A percentile compares a stretch with the other conserved stretches of the same genome.
Evolutionary conservation across 2,113 vertebrate species (phyloP).

Genomic region (Tragulus kanchil): DNA sequence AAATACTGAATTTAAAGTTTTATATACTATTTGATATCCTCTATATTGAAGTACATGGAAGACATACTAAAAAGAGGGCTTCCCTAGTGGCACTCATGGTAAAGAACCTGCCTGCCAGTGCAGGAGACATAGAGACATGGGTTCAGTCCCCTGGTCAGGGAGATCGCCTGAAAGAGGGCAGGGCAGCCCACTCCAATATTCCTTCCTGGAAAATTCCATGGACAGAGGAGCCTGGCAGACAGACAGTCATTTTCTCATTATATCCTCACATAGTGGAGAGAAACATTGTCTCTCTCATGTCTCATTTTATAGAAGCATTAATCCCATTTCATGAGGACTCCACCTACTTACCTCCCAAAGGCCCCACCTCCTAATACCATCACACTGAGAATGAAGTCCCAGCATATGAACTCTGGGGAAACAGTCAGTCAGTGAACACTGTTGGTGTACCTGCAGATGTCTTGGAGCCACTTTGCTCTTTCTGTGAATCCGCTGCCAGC

Average conservation of each 20-base stretch:
- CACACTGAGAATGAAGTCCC: neutral
- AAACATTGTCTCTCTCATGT: neutral
- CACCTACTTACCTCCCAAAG: neutral
- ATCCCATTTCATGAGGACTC: neutral
- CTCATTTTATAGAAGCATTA: neutral
- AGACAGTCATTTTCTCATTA: neutral
- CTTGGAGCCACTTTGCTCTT: neutral
- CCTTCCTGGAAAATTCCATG: no score
- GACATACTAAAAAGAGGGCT: neutral
- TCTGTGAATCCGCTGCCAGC: neutral
- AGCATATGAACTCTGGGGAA: neutral
- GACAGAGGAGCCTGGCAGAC: no score
- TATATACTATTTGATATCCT: neutral
- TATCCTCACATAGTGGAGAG: neutral
- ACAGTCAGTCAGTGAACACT: neutral
- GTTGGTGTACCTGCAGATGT: neutral
- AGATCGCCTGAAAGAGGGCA: no score
- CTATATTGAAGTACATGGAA: neutral
- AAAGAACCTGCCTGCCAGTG: no score
- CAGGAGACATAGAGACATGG: no score
- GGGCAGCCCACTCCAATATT: no score
- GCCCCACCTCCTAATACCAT: neutral
- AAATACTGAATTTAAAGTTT: neutral
- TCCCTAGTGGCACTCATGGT: no score
- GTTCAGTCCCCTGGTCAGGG: no score